A percentile compares a stretch with the other conserved stretches of the same genome.
Evolutionary conservation across 2,888 invertebrate genomes (phyloP).

Genomic region (Latrodectus elegans): DNA sequence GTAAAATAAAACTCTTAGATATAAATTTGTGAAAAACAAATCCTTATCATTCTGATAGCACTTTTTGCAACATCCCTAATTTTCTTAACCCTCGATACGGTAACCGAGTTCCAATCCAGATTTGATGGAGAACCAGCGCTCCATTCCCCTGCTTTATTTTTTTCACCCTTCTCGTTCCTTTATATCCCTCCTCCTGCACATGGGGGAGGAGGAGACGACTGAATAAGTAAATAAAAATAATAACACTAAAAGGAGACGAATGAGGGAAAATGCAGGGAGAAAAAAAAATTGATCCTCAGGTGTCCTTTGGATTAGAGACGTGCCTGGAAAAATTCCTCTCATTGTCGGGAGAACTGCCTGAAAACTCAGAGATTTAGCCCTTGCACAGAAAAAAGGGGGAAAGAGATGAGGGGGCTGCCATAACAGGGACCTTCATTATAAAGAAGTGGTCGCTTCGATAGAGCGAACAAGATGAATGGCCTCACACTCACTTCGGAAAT

Average conservation of each 20-base stretch:
- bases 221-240: conserved; percentile 66
- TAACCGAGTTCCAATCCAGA: conserved; percentile 61
- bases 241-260: conserved; percentile 21
- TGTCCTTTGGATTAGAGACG: conserved; percentile 57
- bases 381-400: not conserved
- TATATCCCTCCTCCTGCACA: conserved; percentile 21
- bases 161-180: conserved; percentile 20
- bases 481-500: conserved; percentile 64
- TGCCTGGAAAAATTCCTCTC: conserved; percentile 55
- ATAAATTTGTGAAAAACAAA: no score
- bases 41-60: not conserved
- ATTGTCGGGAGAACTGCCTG: conserved; percentile 36
- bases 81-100: conserved; percentile 53
- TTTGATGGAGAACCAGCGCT: conserved; percentile 64
- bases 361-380: conserved; percentile 31
- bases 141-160: conserved; percentile 17
- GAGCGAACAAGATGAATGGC: conserved; percentile 59
- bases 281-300: conserved; percentile 61
- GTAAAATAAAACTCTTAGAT: no score
- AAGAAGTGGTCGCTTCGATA: conserved; percentile 52
- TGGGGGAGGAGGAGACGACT: conserved; percentile 27
- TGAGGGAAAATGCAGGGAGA: conserved; percentile 7
- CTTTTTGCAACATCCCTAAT: conserved; percentile 46
- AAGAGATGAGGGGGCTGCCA: conserved; percentile 33
- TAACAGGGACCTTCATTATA: conserved; percentile 22